Percentiles rank a stretch among this genome's conserved stretches.
These are phyloP conservation scores for Saxicola maurus DNA, from an alignment of 2,797 vertebrate species.

Conservation along the genomic window DNA sequence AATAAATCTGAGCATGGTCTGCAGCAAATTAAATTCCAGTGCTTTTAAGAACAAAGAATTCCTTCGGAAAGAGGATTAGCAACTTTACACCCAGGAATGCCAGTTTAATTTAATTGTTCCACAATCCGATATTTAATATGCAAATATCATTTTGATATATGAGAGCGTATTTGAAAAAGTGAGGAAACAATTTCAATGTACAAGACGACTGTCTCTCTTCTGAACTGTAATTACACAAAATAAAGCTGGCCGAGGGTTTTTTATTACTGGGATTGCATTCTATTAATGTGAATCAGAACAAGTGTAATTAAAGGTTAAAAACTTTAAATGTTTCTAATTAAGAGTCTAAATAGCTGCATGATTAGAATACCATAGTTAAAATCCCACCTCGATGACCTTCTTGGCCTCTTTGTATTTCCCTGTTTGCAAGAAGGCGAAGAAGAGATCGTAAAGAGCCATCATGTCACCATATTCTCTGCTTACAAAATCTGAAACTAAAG, in stretches of 20 bases:
- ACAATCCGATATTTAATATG: slow-evolving; percentile 79
- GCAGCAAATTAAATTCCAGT: slow-evolving; percentile 81
- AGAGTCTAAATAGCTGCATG: slow-evolving; percentile 71
- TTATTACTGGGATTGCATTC: slow-evolving; percentile 66
- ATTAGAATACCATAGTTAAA: slow-evolving; percentile 58
- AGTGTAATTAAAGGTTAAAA: slow-evolving; percentile 77
- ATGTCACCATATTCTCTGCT: slow-evolving; percentile 88
- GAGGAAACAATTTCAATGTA: slow-evolving; percentile 70
- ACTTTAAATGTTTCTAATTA: slow-evolving; percentile 76
- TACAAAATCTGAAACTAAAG: slow-evolving; percentile 86
- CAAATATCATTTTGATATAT: slow-evolving; percentile 78
- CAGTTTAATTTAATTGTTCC: slow-evolving; percentile 80
- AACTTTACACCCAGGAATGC: slow-evolving; percentile 81
- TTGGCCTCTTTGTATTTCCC: slow-evolving; percentile 90
- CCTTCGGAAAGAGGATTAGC: slow-evolving; percentile 80
- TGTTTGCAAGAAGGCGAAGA: slow-evolving; percentile 90
- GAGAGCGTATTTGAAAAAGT: slow-evolving; percentile 68
- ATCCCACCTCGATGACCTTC: slow-evolving; percentile 91
- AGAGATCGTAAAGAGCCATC: slow-evolving; percentile 90
- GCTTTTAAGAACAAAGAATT: slow-evolving; percentile 83
- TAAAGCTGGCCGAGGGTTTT: slow-evolving; percentile 41
- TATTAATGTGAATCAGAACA: slow-evolving; percentile 73
- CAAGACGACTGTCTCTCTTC: slow-evolving; percentile 58
- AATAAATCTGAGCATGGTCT: slow-evolving; percentile 78
- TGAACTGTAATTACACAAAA: slow-evolving; percentile 71